Evolutionary conservation across 2,888 invertebrate species (phyloP), one percentile per base, ranked within the genome.

Genomic region (Nemurella pictetii): DNA sequence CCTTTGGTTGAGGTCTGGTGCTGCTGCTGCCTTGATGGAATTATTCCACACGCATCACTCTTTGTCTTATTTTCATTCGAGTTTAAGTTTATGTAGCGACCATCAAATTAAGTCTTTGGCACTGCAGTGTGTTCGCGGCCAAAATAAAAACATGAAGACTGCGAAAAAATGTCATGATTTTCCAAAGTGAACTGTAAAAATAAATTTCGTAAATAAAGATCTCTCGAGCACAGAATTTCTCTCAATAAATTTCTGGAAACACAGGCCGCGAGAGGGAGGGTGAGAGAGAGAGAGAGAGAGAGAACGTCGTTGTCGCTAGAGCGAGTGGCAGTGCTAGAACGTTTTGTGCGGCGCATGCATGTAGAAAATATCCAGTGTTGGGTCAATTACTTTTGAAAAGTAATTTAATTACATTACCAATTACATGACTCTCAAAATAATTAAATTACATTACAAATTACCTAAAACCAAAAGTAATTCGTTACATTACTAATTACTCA

Each of bases 161-260:
- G 55, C 55, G 9, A 55, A 1, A 78, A 30, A 78, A 78, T 78
- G 78, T 78, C 78, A 5, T 78, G 78, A 78, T 78, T 78, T 78
- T 29, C 78, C 78, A 78, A 78, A 78, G 28, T 28, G 78, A 78
- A 30, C 78, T 78, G 30, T 78, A 78, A 78, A 78, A 29, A 78
- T 78, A 78, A 78, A 78, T 78, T 78, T 29, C 15, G 78, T 78
- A 78, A 78, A 78, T 78, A 78, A 29, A 78, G 30, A 78, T 30
- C 78, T 78, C 78, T 78, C 28, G 78, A 78, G 28, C 78, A 78
- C 5, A 29, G 78, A 7, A 78, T 27, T 25, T 75, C n/a, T 3
- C 20, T 29, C 78, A 5, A 78, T 78, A 78, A 78, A 78, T 78
- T 78, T n/a, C 9, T 30, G 30, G 9, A 78, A 78, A 29, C 78